Conservation (phyloP, 1,140 invertebrate species). For the Pectinophora gossypiella region DNA sequence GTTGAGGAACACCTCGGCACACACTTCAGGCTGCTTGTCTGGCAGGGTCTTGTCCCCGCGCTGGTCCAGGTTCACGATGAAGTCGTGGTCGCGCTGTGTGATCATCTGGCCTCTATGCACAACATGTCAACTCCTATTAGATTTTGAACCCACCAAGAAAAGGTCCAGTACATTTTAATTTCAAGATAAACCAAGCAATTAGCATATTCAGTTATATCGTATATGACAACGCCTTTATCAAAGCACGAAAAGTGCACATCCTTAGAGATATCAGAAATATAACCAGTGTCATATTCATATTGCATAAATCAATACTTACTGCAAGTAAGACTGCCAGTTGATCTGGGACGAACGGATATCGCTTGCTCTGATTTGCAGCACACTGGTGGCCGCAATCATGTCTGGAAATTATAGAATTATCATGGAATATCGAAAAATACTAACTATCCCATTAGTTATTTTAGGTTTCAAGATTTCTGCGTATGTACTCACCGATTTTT, state of each 20-base stretch:
- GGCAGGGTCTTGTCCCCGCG: conserved; percentile 80
- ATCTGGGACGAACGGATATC: conserved; percentile 92
- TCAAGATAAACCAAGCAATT: too few relatives aligned
- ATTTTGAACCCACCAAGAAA: too few relatives aligned
- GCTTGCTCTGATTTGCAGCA: conserved; percentile 93
- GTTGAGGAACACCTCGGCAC: conserved; percentile 97
- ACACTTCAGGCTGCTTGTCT: conserved; percentile 85
- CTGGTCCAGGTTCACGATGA: conserved; percentile 92
- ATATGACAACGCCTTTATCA: too few relatives aligned
- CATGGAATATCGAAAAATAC: too few relatives aligned
- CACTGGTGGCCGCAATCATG: conserved; percentile 95
- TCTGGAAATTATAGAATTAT: conserved; percentile 80
- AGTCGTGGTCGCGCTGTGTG: conserved; percentile 93
- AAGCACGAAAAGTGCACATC: too few relatives aligned
- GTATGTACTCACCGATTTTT: conserved; percentile 83
- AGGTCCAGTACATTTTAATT: too few relatives aligned
- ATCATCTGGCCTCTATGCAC: conserved; percentile 99
- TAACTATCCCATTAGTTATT: background rate
- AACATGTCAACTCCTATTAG: too few relatives aligned
- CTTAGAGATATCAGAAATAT: too few relatives aligned
- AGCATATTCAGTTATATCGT: too few relatives aligned
- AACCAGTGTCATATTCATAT: too few relatives aligned
- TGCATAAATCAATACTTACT: conserved; percentile 83
- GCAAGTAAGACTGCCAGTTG: conserved; percentile 97
- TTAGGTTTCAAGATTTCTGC: background rate